Conservation (phyloP, 2,113 vertebrate species). For the Megaleporinus macrocephalus region DNA sequence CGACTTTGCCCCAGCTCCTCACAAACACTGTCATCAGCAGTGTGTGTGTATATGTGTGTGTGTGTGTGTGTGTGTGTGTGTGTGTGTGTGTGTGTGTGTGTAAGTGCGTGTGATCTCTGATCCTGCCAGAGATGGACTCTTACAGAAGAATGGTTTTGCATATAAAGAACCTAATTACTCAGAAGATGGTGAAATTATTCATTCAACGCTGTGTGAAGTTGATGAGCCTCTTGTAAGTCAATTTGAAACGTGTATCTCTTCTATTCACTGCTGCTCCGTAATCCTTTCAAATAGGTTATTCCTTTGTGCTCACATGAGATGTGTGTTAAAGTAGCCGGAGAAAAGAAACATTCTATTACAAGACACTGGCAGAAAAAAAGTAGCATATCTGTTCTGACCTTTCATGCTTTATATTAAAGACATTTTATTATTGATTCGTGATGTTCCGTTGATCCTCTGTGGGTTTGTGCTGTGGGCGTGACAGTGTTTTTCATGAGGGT, state of each 20-base stretch:
- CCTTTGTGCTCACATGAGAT: background rate
- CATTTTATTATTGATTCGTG: background rate
- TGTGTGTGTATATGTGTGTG: conserved; percentile 18
- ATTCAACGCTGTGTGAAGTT: conserved; percentile 23
- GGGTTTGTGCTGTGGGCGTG: background rate
- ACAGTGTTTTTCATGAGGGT: too few relatives aligned
- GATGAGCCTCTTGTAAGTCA: conserved; percentile 33
- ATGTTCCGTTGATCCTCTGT: background rate
- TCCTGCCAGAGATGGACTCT: conserved; percentile 17
- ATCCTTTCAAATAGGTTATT: conserved; percentile 4
- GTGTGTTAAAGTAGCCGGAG: background rate
- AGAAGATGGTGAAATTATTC: conserved; percentile 15
- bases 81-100: background rate
- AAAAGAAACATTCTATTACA: conserved; percentile 26
- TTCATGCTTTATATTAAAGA: conserved; percentile 1
- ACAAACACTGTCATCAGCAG: background rate
- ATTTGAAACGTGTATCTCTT: background rate
- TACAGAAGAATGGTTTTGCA: conserved; percentile 35
- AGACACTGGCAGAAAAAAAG: background rate
- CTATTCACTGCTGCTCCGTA: background rate
- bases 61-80: conserved; percentile 2
- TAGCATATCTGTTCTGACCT: background rate
- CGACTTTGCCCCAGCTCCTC: background rate
- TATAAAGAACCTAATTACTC: conserved; percentile 43
- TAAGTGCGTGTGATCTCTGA: background rate